These are phyloP conservation scores for Diaphora mendica DNA, from an alignment of 2,888 invertebrate genomes.

Conservation along the genomic window DNA sequence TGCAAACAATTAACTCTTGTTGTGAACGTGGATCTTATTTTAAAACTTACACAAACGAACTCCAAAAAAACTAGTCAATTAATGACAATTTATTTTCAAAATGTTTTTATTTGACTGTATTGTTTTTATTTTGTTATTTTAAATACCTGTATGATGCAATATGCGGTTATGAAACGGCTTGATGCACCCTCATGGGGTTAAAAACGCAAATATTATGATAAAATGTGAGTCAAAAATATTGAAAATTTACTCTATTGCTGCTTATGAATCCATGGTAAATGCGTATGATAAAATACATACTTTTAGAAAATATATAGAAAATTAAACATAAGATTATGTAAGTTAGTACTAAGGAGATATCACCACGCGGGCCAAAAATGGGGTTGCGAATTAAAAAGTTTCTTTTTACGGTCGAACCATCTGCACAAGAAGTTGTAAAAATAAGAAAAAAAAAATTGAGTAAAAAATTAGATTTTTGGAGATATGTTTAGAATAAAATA, in stretches of 20 bases:
- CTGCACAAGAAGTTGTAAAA: conserved; percentile 69
- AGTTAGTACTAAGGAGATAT: conserved; percentile 64
- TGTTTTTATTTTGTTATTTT: conserved; percentile 1
- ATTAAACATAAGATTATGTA: conserved; percentile 56
- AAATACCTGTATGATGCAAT: conserved; percentile 36
- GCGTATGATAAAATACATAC: conserved; percentile 67
- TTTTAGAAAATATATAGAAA: conserved; percentile 77
- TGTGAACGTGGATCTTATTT: conserved; percentile 25
- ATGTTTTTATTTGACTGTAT: conserved; percentile 24
- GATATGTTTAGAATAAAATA: conserved; percentile 81
- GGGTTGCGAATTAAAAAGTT: conserved; percentile 66
- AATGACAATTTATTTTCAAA: conserved; percentile 28
- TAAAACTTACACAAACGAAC: conserved; percentile 28
- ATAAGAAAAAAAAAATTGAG: conserved; percentile 67
- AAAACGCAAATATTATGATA: conserved; percentile 62
- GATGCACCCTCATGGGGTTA: conserved; percentile 41
- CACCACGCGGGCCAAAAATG: conserved; percentile 81
- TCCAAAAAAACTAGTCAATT: conserved; percentile 45
- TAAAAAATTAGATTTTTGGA: conserved; percentile 83
- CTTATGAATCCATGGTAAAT: conserved; percentile 75
- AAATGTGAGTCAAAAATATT: conserved; percentile 80
- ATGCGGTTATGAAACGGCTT: conserved; percentile 45
- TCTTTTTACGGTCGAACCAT: conserved; percentile 69
- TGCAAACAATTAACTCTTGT: conserved; percentile 19
- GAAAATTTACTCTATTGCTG: conserved; percentile 73